Conservation (phyloP, 2,113 vertebrate species). For the Myiozetetes cayanensis region DNA sequence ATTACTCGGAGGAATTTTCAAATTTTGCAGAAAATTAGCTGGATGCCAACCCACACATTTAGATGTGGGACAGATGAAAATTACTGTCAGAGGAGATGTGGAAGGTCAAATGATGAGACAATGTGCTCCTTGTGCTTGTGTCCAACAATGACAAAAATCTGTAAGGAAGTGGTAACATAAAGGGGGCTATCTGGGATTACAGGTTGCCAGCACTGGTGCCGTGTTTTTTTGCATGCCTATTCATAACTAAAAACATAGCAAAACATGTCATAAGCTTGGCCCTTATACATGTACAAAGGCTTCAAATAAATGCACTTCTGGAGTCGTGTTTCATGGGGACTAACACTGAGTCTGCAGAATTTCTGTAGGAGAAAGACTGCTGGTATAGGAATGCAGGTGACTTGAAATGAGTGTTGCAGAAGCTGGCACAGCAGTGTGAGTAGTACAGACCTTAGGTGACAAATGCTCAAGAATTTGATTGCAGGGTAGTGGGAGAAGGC, state of each 20-base stretch:
- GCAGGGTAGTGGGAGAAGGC: background rate
- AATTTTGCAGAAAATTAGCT: slow-evolving; percentile 29
- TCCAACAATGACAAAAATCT: slow-evolving; percentile 19
- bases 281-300: background rate
- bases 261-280: background rate
- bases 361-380: background rate
- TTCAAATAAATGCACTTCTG: background rate
- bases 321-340: background rate
- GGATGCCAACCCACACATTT: slow-evolving; percentile 1
- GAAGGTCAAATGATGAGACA: background rate
- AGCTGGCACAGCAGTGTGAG: background rate
- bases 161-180: slow-evolving; percentile 20
- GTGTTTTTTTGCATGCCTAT: background rate
- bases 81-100: background rate
- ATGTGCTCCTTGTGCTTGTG: background rate
- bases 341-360: background rate
- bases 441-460: background rate
- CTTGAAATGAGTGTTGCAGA: background rate
- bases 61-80: slow-evolving; percentile 16
- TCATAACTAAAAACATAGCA: background rate
- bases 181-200: background rate
- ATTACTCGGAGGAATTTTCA: slow-evolving; percentile 25
- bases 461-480: background rate
- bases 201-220: background rate
- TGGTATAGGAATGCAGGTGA: background rate